phyloP scores from a whole-genome alignment of 2,888 invertebrate genomes.

The Amphipoea oculea region DNA sequence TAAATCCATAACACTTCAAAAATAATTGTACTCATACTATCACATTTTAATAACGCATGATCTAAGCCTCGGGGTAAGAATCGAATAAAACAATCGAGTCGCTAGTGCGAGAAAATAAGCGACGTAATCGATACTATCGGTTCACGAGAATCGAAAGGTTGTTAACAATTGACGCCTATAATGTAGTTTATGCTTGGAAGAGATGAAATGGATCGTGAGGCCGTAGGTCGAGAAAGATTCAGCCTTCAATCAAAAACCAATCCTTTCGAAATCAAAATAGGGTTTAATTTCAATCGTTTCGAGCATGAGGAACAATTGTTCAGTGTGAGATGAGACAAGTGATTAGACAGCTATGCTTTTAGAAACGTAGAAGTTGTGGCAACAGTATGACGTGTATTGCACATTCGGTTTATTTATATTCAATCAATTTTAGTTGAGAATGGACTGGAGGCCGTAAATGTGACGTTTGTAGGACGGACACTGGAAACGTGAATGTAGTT shows the following conservation, averaged over 20 bases:
- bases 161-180: constrained; percentile 90
- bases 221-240: constrained; percentile 82
- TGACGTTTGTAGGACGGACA: constrained; percentile 31
- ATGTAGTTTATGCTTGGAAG: constrained; percentile 86
- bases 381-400: constrained; percentile 65
- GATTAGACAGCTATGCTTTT: constrained; percentile 82
- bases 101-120: constrained; percentile 86
- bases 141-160: constrained; percentile 88
- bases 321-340: constrained; percentile 82
- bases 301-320: constrained; percentile 78
- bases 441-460: constrained; percentile 18
- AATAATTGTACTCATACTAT: constrained; percentile 64
- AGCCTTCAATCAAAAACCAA: constrained; percentile 57
- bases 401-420: constrained; percentile 66
- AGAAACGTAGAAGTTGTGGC: constrained; percentile 68
- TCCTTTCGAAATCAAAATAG: constrained; percentile 61
- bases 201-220: constrained; percentile 89
- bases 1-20: constrained; percentile 48
- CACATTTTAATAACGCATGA: constrained; percentile 71
- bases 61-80: constrained; percentile 75
- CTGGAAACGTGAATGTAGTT: constrained; percentile 15
- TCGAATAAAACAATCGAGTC: constrained; percentile 86
- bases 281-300: constrained; percentile 69
- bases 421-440: constrained; percentile 55
- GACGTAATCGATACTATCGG: constrained; percentile 87